A percentile compares a stretch with the other conserved stretches of the same genome.
Evolutionary conservation across 1,140 invertebrate species (phyloP).

Genomic region (Drosophila persimilis): DNA sequence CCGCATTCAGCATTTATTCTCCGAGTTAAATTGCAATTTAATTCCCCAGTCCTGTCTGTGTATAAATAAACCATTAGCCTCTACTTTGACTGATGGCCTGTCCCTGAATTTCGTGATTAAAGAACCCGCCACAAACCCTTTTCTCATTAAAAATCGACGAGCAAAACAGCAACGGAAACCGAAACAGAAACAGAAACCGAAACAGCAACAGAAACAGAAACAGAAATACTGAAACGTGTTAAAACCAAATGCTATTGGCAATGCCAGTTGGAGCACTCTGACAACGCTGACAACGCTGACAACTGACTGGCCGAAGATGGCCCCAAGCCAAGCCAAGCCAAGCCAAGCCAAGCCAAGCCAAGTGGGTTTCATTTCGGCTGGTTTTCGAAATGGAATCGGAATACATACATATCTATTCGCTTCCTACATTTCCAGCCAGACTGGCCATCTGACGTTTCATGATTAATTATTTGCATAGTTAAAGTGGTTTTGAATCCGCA

Average conservation of each 20-base stretch:
- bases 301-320: constrained; percentile 42
- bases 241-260: constrained; percentile 53
- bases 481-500: constrained; percentile 39
- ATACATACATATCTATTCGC: constrained; percentile 6
- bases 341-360: constrained; percentile 7
- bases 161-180: constrained; percentile 32
- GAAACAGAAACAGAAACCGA: constrained; percentile 43
- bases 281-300: constrained; percentile 44
- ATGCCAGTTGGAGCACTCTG: constrained; percentile 36
- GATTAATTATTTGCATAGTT: constrained; percentile 57
- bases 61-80: constrained; percentile 53
- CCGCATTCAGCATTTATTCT: constrained; percentile 47
- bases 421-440: constrained; percentile 31
- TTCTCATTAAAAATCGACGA: constrained; percentile 59
- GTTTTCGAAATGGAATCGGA: constrained; percentile 16
- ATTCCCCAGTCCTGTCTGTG: constrained; percentile 41
- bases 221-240: constrained; percentile 45
- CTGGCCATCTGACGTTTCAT: constrained; percentile 35
- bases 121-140: constrained; percentile 33
- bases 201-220: constrained; percentile 40
- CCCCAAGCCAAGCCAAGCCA: constrained; percentile 22
- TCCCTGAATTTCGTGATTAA: constrained; percentile 41
- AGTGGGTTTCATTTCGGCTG: constrained; percentile 26
- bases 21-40: constrained; percentile 48
- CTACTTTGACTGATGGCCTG: constrained; percentile 53